These are phyloP conservation scores for Frieseomelitta varia DNA, from an alignment of 1,140 invertebrate species.

Conservation along the genomic window DNA sequence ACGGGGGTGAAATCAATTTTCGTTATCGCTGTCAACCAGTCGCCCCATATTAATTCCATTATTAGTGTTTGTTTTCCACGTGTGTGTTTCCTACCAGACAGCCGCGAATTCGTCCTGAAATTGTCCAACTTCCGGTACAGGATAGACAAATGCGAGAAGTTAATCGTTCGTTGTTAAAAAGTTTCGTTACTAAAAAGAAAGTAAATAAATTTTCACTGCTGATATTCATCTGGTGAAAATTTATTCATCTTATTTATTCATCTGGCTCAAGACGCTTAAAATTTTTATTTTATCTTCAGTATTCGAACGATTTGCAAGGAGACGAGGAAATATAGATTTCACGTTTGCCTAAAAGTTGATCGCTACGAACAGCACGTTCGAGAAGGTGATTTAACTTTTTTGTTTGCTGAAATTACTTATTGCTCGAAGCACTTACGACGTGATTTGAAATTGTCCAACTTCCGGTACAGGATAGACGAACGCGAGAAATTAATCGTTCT, in stretches of 20 bases:
- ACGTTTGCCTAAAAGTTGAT: no score
- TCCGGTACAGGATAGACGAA: neutral
- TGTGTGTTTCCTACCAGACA: slow-evolving; percentile 24
- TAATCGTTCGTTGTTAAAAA: no score
- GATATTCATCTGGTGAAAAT: no score
- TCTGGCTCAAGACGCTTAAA: no score
- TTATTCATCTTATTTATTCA: no score
- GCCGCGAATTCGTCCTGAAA: slow-evolving; percentile 4
- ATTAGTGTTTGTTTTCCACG: slow-evolving; percentile 71
- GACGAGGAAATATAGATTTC: no score
- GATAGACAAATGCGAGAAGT: neutral
- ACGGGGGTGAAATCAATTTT: slow-evolving; percentile 78
- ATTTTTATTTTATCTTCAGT: no score
- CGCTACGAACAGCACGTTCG: no score
- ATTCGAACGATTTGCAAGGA: no score
- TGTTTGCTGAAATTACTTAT: no score
- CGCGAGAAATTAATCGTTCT: neutral
- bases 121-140: slow-evolving; percentile 6
- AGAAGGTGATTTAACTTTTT: no score
- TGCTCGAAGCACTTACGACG: no score
- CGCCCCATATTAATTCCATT: slow-evolving; percentile 75
- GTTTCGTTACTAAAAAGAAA: neutral
- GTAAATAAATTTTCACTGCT: neutral
- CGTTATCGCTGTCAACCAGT: slow-evolving; percentile 77
- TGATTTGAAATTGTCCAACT: neutral